Percentiles rank a stretch among this genome's conserved stretches.
These are phyloP conservation scores for Cepaea hortensis DNA, from an alignment of 2,888 invertebrate genomes.

Conservation along the genomic window DNA sequence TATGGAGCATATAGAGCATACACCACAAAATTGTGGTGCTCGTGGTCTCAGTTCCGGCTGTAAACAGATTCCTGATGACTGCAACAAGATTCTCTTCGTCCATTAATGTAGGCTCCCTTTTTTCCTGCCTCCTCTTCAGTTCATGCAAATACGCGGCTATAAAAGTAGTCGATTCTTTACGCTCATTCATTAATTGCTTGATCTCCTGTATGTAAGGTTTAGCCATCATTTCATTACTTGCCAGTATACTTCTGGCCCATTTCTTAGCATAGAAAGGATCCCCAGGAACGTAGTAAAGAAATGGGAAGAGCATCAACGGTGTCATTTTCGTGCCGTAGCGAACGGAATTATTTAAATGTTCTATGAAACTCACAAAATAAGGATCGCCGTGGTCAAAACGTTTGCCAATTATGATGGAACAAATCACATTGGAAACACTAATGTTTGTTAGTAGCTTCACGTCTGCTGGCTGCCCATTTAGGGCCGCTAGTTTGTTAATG, in stretches of 20 bases:
- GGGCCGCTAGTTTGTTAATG: neutral
- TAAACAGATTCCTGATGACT: conserved; percentile 21
- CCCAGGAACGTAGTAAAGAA: neutral
- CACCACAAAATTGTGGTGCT: conserved; percentile 15
- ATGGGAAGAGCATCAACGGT: neutral
- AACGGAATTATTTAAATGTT: neutral
- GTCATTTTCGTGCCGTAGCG: neutral
- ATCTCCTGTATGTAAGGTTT: neutral
- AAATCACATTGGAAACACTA: conserved; percentile 1
- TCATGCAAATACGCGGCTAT: conserved; percentile 1
- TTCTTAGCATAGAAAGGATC: neutral
- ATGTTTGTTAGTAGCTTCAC: neutral
- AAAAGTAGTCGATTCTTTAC: neutral
- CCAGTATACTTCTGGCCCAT: neutral
- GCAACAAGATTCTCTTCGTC: neutral
- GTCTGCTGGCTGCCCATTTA: neutral
- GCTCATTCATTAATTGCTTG: neutral
- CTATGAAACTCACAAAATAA: neutral
- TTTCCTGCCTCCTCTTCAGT: conserved; percentile 2
- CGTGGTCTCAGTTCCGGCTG: conserved; percentile 12
- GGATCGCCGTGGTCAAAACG: neutral
- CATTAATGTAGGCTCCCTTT: neutral
- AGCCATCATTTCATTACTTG: neutral
- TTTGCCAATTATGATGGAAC: neutral
- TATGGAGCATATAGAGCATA: neutral